Evolutionary conservation across 2,113 vertebrate species (phyloP).

Genomic region (Canis aureus): DNA sequence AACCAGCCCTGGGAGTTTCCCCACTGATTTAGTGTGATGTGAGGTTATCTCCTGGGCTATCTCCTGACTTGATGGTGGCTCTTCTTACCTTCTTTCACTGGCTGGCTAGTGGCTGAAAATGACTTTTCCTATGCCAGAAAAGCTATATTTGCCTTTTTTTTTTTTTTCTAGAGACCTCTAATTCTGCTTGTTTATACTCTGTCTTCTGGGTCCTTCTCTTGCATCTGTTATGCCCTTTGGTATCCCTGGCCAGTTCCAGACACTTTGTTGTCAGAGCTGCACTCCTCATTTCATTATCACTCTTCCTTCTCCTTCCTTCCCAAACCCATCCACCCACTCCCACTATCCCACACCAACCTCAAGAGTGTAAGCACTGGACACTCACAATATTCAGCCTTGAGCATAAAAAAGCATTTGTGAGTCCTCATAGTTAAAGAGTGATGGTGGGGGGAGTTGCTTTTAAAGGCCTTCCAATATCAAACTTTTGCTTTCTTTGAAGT

Average conservation of each 20-base stretch:
- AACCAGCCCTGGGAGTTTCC: neutral
- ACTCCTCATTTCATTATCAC: neutral
- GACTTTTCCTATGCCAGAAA: neutral
- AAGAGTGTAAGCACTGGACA: neutral
- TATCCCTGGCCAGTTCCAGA: neutral
- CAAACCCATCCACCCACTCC: neutral
- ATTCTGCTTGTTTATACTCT: neutral
- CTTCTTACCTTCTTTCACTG: neutral
- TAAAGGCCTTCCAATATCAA: neutral
- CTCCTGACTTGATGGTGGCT: neutral
- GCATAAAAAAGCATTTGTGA: neutral
- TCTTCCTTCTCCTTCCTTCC: neutral
- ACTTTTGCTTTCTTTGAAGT: neutral
- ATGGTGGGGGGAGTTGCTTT: neutral
- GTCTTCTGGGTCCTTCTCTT: neutral
- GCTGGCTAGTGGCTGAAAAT: neutral
- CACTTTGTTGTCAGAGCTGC: neutral
- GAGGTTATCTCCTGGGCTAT: neutral
- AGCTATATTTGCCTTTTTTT: neutral
- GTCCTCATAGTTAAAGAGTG: neutral
- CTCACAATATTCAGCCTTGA: too few species aligned
- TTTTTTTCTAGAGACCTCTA: neutral
- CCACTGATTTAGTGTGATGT: neutral
- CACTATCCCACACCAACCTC: neutral
- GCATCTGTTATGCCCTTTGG: neutral